Evolutionary conservation across 2,113 vertebrate genomes (phyloP), one percentile per base, ranked within the genome.

Genomic region (Elephas maximus): DNA sequence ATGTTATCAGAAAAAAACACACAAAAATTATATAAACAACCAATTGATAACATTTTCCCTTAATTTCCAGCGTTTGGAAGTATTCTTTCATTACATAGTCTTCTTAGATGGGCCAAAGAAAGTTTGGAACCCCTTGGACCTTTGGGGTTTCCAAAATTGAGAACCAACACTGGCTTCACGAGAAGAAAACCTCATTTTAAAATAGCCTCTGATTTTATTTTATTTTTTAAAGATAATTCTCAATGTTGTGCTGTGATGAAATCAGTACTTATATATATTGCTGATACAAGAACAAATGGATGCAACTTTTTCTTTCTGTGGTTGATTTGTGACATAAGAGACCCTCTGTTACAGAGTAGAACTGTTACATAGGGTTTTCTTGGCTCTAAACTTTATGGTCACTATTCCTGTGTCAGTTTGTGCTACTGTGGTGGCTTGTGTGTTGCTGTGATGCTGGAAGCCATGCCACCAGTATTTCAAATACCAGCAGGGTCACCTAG

Each of bases 71-170:
- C 41, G 17, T 84, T 88, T 48, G 12, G 1, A 84, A 60, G 7
- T 81, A 45, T 71, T 91, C 11, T 57, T 73, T 24, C 1, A 8
- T 41, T 51, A 65, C 4, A 51, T 8, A 2, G 28, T 65, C 51
- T 92, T 63, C 63, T 26, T 45, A 26, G 67, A 20, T 81, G 20
- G 93, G 28, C 37, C 79, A 78, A 93, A 63, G 20, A 53, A 76
- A 87, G n/a, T 84, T 91, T 63, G 44, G 51, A 65, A 83, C 9
- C 28, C 30, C 15, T 78, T 76, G n/a, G 71, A 62, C 51, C 23
- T 17, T 85, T 62, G 23, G 69, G 93, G 85, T 74, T 69, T 81
- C n/a, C 41, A 89, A 93, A 95, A 24, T 48, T 73, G 74, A 92
- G 30, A 28, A 80, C 60, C 33, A 74, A n/a, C 12, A 26, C 51